Base-by-base conservation (phyloP, 2,113 vertebrate species). In the Festucalex cinctus region DNA sequence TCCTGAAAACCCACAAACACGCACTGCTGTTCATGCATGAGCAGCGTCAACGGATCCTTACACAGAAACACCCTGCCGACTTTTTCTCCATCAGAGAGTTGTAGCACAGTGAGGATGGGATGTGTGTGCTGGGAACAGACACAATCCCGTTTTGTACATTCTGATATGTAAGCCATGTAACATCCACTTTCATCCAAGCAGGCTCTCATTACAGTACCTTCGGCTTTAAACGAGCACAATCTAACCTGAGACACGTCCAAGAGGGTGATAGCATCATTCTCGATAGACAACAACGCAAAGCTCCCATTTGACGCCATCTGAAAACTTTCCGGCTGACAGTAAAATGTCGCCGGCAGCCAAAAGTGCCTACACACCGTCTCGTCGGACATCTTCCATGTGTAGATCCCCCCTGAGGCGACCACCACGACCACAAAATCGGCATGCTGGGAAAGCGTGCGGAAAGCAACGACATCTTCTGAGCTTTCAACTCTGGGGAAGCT, bases 1-100 rank as follows among this genome's bases (percentile, higher is more conserved):
- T 94, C 92, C 65, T 84, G 82, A 84, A 93, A 94, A 1, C 92
- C 92, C 58, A 94, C 83, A 78, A 88, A 91, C 44, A 92, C 84
- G 68, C 57, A 63, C 41, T 80, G 75, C 51, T 65, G 79, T 51
- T 88, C 69, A 32, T 81, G 79, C 16, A 89, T 70, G 14, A 63
- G 69, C 67, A 94, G 43, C 59, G 80, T 54, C 37, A 67, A 62
- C 0, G 89, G 89, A 17, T 51, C 80, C 60, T 88, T 91, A 37
- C 77, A 58, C 24, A 94, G 82, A 70, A 58, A 37, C 61, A 89
- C 78, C 13, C 74, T 83, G 39, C 88, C 91, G 16, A 93, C 20
- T 44, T 8, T 82, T 61, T 85, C 71, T 14, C 91, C 90, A 16
- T 92, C 88, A 3, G 74, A 53, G 3, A 92, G 84, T 48, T 71